Base-by-base conservation (phyloP, 2,113 vertebrate species). In the Australoheros scitulus region DNA sequence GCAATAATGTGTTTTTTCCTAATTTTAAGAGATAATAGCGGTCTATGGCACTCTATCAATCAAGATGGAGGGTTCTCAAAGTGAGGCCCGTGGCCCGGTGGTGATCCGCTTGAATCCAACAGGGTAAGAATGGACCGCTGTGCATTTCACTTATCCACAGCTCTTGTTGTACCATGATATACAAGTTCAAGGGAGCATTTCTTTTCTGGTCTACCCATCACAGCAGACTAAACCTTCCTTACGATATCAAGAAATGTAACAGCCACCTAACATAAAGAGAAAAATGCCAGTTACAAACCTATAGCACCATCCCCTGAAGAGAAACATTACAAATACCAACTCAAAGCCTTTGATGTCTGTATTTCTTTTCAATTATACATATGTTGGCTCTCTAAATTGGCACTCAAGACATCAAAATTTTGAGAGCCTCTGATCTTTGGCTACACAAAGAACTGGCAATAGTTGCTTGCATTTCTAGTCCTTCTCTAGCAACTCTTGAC, bases 361-460 rank as follows among this genome's bases (percentile, higher is more conserved):
- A 72, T 72, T 32, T 20, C 47, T 72, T 29, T n/a, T 52, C 65
- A 72, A 32, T 52, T 29, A 32, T 11, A 70, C 24, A 70, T 20
- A 29, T 55, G 26, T 34, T 70, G 43, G 43, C 10, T 50, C 43
- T 14, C 11, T 8, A n/a, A 55, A 72, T 34, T 55, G 68, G 0
- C 47, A 72, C 26, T 72, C 17, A 72, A 72, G 47, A 52, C 47
- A 72, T 52, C 65, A 52, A 72, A 55, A 72, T 47, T n/a, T 72
- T n/a, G 43, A 52, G 65, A 72, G 26, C 1, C 26, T 43, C 68
- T 52, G 47, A 52, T 55, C 47, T 34, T 72, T 72, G 26, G 26
- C 43, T 72, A 55, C 68, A 55, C 68, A 55, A 72, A 14, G 7
- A 55, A 29, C 26, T 1, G 2, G 32, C 68, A 64, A 15, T 22